Percentiles rank a stretch among this genome's conserved stretches.
phyloP scores from a whole-genome alignment of 2,888 invertebrate species.

The Lasiommata megera region DNA sequence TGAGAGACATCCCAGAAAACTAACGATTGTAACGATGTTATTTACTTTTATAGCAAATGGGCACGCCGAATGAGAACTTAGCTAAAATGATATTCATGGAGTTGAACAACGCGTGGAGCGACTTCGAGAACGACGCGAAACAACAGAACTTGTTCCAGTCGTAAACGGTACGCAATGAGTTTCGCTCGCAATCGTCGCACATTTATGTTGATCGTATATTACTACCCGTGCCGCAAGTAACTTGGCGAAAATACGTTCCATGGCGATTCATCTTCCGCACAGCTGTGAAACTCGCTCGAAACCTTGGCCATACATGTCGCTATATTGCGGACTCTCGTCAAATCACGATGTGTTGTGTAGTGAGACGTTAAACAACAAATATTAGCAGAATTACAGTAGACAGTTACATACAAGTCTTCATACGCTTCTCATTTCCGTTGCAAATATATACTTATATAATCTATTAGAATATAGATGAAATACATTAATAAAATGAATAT shows the following conservation, averaged over 20 bases:
- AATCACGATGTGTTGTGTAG: background rate
- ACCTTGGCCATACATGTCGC: too few species aligned
- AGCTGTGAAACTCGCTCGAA: too few species aligned
- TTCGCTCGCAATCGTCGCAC: background rate
- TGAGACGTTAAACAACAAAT: background rate
- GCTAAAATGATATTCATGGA: constrained; percentile 99
- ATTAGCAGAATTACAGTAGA: constrained; percentile 11
- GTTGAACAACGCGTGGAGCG: constrained; percentile 98
- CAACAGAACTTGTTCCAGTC: constrained; percentile 85
- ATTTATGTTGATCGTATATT: background rate
- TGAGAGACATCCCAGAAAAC: too few species aligned
- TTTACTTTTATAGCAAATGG: constrained; percentile 88
- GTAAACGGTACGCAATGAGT: constrained; percentile 35
- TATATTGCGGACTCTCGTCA: background rate
- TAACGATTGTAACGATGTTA: too few species aligned
- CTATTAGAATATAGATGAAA: background rate
- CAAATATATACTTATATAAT: background rate
- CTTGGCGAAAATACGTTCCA: too few species aligned
- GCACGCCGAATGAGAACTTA: constrained; percentile 94
- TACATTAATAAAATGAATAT: constrained; percentile 4
- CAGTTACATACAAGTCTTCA: constrained; percentile 15
- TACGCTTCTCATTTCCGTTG: constrained; percentile 17
- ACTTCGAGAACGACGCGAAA: constrained; percentile 94
- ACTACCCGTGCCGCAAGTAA: too few species aligned
- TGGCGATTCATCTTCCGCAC: too few species aligned